Evolutionary conservation across 2,888 invertebrate species (phyloP).

Genomic region (Aphodius granarius): DNA sequence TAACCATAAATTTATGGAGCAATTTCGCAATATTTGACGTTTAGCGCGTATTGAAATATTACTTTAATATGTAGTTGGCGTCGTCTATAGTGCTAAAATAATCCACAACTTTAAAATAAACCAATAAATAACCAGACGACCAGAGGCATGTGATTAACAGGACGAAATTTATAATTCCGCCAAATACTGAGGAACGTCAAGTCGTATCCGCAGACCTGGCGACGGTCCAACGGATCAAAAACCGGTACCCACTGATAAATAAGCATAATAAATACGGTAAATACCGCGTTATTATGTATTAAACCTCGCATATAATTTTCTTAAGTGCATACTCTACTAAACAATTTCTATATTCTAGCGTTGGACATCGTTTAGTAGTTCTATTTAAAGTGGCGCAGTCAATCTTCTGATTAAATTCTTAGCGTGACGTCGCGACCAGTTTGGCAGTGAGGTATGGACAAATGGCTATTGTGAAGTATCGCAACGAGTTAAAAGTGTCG

Average conservation of each 20-base stretch:
- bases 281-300: not conserved
- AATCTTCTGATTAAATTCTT: slow-evolving; percentile 12
- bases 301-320: not conserved
- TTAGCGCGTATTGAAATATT: not conserved
- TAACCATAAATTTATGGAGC: not conserved
- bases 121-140: not conserved
- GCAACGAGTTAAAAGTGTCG: slow-evolving; percentile 36
- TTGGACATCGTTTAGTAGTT: too few relatives aligned
- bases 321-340: not conserved
- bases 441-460: slow-evolving; percentile 35
- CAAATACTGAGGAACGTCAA: not conserved
- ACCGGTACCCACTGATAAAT: not conserved
- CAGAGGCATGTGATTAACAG: not conserved
- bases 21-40: not conserved
- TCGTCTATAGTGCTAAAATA: not conserved
- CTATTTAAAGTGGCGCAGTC: not conserved
- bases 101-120: not conserved
- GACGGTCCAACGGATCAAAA: not conserved
- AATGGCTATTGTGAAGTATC: slow-evolving; percentile 36
- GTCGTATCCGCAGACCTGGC: not conserved
- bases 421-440: slow-evolving; percentile 5
- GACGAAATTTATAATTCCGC: not conserved
- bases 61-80: not conserved
- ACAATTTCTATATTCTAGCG: not conserved
- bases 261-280: not conserved